Evolutionary conservation across 2,888 invertebrate species (phyloP), one percentile per base, ranked within the genome.

Genomic region (Omphaloscelis lunosa): DNA sequence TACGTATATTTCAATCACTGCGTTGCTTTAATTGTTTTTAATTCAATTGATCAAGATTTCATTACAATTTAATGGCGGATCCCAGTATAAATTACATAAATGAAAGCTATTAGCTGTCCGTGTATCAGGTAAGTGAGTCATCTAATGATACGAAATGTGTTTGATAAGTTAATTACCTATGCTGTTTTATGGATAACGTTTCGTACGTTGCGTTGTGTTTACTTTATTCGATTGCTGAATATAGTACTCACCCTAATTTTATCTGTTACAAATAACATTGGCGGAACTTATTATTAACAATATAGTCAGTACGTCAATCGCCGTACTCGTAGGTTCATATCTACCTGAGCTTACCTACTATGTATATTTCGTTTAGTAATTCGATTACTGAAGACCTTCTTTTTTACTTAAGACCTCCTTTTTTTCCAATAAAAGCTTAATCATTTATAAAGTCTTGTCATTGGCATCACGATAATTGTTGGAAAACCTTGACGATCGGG

Each of bases 141-240:
- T 72, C 77, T 68, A 80, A 85, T 80, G 82, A 82, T 74, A 75
- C 72, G 45, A 79, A 79, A 81, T 86, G 77, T 88, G 77, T 86
- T 88, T 83, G 83, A 77, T 77, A 63, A 83, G 71, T 75, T 83
- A 88, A 86, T 80, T 86, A 79, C 58, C 34, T 69, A 74, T 79
- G 59, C 34, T 75, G 59, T 80, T 88, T 77, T 68, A 84, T 80
- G 72, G 73, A 74, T 71, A 77, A 62, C 23, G 17, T 70, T 68
- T 70, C 61, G 48, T 71, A 59, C 61, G 45, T 62, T 67, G 69
- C 68, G 27, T n/a, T 68, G 17, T 72, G 67, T 75, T 75, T 80
- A 77, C 77, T 53, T 69, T 72, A 45, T 75, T 70, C 39, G 45
- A 72, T 69, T 65, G 51, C 23, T 67, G 62, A 71, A 68, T 63